Evolutionary conservation across 2,888 invertebrate species (phyloP).

Genomic region (Tanytarsus gracilentus): DNA sequence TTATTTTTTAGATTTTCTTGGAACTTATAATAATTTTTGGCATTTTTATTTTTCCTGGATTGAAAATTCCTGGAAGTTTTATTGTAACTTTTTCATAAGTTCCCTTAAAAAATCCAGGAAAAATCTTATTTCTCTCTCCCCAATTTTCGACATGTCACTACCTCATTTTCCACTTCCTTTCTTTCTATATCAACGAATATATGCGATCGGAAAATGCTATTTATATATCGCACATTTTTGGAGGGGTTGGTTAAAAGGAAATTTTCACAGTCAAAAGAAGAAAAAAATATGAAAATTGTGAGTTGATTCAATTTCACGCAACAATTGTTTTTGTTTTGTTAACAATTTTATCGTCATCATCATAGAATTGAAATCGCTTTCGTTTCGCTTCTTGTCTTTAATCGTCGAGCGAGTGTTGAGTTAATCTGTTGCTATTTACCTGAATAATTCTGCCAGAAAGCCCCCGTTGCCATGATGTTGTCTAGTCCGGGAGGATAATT

Average conservation of each 20-base stretch:
- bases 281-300: constrained; percentile 25
- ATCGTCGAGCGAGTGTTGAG: not conserved
- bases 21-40: too few species aligned
- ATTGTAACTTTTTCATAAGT: too few species aligned
- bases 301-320: constrained; percentile 41
- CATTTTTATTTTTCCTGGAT: too few species aligned
- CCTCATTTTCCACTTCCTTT: not conserved
- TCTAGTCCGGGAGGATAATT: constrained; percentile 62
- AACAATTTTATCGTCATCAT: constrained; percentile 5
- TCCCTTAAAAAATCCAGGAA: too few species aligned
- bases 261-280: constrained; percentile 13
- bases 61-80: too few species aligned
- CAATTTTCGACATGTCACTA: too few species aligned
- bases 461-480: constrained; percentile 69
- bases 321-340: constrained; percentile 36
- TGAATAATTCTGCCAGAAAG: constrained; percentile 88
- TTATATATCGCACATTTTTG: constrained; percentile 13
- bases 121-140: too few species aligned
- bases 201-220: constrained; percentile 27
- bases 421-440: constrained; percentile 49
- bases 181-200: constrained; percentile 24
- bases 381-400: constrained; percentile 1
- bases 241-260: constrained; percentile 19
- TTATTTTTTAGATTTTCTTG: too few species aligned
- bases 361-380: not conserved